Evolutionary conservation across 2,797 vertebrate species (phyloP).

Genomic region (Gorsachius magnificus): DNA sequence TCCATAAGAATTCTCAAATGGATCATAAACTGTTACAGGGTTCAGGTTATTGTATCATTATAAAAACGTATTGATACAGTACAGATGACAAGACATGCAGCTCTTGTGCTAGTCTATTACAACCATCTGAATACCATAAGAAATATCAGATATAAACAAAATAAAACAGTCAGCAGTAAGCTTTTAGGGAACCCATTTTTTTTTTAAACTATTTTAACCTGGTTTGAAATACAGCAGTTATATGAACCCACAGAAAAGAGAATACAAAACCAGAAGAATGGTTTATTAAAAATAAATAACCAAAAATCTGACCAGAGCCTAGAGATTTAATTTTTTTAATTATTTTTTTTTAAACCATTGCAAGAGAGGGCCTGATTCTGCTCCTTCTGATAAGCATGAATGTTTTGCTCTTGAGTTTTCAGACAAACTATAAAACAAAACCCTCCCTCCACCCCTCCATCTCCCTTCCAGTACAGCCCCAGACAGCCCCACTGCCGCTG

Average conservation of each 20-base stretch:
- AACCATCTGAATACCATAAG: slow-evolving; percentile 34
- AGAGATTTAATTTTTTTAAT: neutral
- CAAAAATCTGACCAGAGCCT: neutral
- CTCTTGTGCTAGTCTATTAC: slow-evolving; percentile 34
- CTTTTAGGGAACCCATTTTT: neutral
- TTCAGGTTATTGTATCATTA: slow-evolving; percentile 80
- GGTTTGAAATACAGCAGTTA: neutral
- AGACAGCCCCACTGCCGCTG: neutral
- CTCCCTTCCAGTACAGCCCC: neutral
- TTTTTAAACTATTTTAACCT: neutral
- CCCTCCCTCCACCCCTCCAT: neutral
- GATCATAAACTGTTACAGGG: slow-evolving; percentile 77
- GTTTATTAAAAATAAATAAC: neutral
- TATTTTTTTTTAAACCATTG: neutral
- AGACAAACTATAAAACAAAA: neutral
- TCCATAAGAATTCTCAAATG: slow-evolving; percentile 81
- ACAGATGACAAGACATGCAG: slow-evolving; percentile 70
- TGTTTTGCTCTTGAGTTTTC: neutral
- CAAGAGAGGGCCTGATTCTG: neutral
- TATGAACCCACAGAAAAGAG: neutral
- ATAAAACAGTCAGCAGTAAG: slow-evolving; percentile 37
- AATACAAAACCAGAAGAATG: neutral
- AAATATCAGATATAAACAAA: slow-evolving; percentile 49
- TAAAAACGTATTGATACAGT: slow-evolving; percentile 77
- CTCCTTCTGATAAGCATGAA: neutral